Evolutionary conservation across 2,113 vertebrate species (phyloP).

Genomic region (Leptocoma aspasia): DNA sequence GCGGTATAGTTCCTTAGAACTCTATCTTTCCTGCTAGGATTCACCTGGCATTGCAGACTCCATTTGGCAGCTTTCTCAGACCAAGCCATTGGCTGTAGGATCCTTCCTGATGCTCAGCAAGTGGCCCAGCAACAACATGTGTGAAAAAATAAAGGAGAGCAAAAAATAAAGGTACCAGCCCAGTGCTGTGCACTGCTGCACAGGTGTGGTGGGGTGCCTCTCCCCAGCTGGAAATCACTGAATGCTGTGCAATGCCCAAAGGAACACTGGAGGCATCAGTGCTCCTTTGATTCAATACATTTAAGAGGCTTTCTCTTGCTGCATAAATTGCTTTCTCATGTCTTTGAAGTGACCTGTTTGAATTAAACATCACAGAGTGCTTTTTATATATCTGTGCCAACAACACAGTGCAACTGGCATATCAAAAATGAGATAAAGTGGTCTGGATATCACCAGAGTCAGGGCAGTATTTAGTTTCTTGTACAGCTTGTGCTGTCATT

Average conservation of each 20-base stretch:
- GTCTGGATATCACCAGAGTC: not conserved
- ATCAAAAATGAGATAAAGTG: not conserved
- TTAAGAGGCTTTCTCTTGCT: not conserved
- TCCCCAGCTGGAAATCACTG: not conserved
- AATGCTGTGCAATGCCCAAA: not conserved
- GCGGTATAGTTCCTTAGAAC: not conserved
- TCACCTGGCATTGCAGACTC: not conserved
- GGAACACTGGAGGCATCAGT: not conserved
- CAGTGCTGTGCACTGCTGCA: not conserved
- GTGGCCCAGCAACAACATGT: too few species aligned
- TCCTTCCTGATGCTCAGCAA: not conserved
- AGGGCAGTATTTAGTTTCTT: not conserved
- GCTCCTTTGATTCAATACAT: not conserved
- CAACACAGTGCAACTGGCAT: not conserved
- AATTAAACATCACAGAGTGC: not conserved
- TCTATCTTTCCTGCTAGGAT: not conserved
- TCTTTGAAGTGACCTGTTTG: not conserved
- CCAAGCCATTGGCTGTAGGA: rapidly evolving
- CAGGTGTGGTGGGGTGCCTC: not conserved
- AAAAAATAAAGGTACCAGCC: not conserved
- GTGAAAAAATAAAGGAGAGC: not conserved
- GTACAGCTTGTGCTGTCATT: not conserved
- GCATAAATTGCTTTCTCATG: not conserved
- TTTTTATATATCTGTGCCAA: not conserved
- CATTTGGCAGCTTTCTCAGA: not conserved